Base-by-base conservation (phyloP, 1,140 invertebrate species). In the Drosophila trapezifrons region DNA sequence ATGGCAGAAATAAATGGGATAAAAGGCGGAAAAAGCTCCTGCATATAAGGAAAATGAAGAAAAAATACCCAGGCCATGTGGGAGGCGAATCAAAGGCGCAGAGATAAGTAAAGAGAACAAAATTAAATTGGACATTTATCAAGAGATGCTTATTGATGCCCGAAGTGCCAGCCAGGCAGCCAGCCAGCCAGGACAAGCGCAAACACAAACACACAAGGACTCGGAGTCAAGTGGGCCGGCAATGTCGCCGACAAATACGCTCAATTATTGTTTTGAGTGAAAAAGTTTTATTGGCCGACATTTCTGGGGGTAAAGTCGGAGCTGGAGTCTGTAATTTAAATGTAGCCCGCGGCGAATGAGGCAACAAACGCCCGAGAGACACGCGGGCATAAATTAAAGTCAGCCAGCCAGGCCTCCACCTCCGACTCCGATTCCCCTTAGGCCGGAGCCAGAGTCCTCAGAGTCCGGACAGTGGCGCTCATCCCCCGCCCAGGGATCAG, bases 91-190 rank as follows among this genome's bases (percentile, higher is more conserved):
- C 63, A 47, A 57, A 65, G 62, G 60, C 43, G 45, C 66, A 51
- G 37, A 81, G 83, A 90, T 82, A 90, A 90, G 86, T 83, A 80
- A 80, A 91, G 81, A 90, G 89, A 76, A 74, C 84, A 90, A 91
- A 91, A 91, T 91, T 91, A 91, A 91, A 91, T 91, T 91, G 89
- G 89, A 89, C 90, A 91, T 91, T 91, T 91, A 91, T 91, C 89
- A 91, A 85, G 84, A 90, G 89, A 91, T 91, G 87, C 90, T 89
- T 89, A 89, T 89, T 89, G 84, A 89, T 89, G 85, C 80, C 73
- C 74, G 42, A 78, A 89, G 84, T 87, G 79, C 67, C 69, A 71
- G 57, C 40, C 56, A 67, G 49, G 22, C 32, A 59, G 40, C 20
- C 54, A 56, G 6, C n/a, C 37, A 55, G 22, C 15, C 20, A 52